phyloP scores from a whole-genome alignment of 2,888 invertebrate species.

The Meteorus cinctellus region DNA sequence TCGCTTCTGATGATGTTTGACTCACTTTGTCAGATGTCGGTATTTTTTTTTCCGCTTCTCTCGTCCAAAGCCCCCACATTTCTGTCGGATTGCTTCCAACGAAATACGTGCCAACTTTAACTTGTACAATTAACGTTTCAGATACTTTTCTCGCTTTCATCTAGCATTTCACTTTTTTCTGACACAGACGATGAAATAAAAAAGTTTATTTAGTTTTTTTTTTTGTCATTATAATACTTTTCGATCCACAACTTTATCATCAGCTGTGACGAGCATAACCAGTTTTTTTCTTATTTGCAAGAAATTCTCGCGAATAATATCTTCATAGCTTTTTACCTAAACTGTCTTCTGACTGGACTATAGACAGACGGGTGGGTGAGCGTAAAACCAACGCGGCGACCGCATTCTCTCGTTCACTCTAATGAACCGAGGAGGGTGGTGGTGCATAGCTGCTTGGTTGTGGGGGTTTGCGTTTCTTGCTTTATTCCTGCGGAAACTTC shows the following conservation, averaged over 20 bases:
- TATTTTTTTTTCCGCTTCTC: conserved; percentile 26
- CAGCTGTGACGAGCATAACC: conserved; percentile 12
- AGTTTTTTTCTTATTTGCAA: not conserved
- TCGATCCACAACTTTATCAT: conserved; percentile 6
- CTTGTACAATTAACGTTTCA: conserved; percentile 32
- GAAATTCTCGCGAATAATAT: not conserved
- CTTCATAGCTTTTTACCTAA: conserved; percentile 17
- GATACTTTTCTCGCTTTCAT: conserved; percentile 16
- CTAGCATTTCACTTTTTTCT: not conserved
- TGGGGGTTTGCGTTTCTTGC: conserved; percentile 46
- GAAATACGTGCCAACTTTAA: conserved; percentile 39
- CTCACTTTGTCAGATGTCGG: conserved; percentile 39
- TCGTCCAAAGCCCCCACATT: conserved; percentile 12
- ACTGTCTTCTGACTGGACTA: conserved; percentile 20
- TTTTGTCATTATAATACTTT: conserved; percentile 19
- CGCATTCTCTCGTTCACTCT: conserved; percentile 44
- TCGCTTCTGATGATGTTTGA: conserved; percentile 47
- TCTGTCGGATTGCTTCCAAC: conserved; percentile 35
- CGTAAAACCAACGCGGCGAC: conserved; percentile 36
- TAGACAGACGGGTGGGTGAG: conserved; percentile 30
- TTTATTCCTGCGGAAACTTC: conserved; percentile 47
- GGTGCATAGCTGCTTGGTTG: conserved; percentile 18
- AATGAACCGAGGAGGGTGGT: conserved; percentile 47
- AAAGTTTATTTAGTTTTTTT: not conserved
- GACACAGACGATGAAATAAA: conserved; percentile 7